phyloP scores from a whole-genome alignment of 2,888 invertebrate genomes.

The Ectemnius lituratus region DNA sequence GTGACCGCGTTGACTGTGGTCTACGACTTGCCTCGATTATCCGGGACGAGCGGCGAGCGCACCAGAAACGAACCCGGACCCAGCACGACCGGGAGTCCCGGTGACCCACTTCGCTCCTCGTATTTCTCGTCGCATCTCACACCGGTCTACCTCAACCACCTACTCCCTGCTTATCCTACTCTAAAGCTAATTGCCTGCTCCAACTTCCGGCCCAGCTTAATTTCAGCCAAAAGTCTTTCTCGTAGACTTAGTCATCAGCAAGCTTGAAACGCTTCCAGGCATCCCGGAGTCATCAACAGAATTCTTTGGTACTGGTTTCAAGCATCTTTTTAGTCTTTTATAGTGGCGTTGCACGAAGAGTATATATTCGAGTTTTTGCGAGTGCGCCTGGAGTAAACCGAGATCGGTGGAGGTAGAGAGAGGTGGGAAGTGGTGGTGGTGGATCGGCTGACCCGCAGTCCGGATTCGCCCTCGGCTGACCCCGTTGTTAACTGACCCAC shows the following conservation, averaged over 20 bases:
- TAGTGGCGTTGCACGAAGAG: no score
- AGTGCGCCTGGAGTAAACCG: conserved; percentile 54
- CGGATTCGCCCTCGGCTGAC: conserved; percentile 66
- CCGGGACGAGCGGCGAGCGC: conserved; percentile 17
- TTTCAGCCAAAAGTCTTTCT: background rate
- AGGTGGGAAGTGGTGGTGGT: conserved; percentile 20
- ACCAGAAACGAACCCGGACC: conserved; percentile 66
- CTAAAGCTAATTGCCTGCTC: conserved; percentile 34
- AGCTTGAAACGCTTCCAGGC: no score
- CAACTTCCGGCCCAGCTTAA: conserved; percentile 35
- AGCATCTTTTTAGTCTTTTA: no score
- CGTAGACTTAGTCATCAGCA: no score
- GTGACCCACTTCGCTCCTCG: conserved; percentile 66
- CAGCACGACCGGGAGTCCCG: conserved; percentile 68
- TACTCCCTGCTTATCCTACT: conserved; percentile 57
- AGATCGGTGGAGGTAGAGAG: conserved; percentile 38
- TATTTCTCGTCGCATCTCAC: conserved; percentile 59
- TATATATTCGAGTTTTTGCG: conserved; percentile 23
- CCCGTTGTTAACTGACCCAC: conserved; percentile 68
- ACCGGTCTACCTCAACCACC: conserved; percentile 36
- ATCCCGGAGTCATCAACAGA: no score
- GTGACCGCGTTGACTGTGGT: conserved; percentile 1
- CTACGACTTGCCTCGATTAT: conserved; percentile 5
- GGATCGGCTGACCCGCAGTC: conserved; percentile 62
- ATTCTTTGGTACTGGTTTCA: no score